phyloP scores from a whole-genome alignment of 1,140 invertebrate genomes.

The Procambarus clarkii region DNA sequence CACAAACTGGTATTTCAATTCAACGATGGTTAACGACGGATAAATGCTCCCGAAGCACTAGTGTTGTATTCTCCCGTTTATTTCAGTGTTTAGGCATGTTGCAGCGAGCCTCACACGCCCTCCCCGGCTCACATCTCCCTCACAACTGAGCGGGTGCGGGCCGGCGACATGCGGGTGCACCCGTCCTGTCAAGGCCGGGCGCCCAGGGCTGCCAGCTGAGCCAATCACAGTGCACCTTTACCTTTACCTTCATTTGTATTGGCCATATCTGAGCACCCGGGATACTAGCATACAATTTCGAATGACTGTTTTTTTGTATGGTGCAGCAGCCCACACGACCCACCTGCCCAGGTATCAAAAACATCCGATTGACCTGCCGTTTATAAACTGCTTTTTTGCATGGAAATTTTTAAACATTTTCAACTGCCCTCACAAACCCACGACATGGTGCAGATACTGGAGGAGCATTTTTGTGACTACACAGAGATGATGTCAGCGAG shows the following conservation, averaged over 20 bases:
- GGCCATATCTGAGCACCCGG: neutral
- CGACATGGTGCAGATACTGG: neutral
- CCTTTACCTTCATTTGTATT: neutral
- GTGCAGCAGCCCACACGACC: neutral
- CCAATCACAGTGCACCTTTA: neutral
- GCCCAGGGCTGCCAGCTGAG: neutral
- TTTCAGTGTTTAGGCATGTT: neutral
- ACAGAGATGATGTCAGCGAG: neutral
- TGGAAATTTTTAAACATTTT: neutral
- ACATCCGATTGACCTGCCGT: neutral
- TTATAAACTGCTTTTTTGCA: neutral
- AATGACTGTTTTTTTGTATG: neutral
- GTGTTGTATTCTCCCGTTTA: neutral
- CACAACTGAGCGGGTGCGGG: neutral
- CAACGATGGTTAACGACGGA: neutral
- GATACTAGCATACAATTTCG: neutral
- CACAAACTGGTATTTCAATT: neutral
- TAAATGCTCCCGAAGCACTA: neutral
- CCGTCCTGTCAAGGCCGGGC: neutral
- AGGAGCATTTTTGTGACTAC: neutral
- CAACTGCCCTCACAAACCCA: neutral
- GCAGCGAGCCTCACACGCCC: neutral
- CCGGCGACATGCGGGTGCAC: neutral
- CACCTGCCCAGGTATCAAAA: slow-evolving; percentile 5
- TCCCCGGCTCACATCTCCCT: neutral